Percentiles rank a stretch among this genome's conserved stretches.
These are phyloP conservation scores for Orthosia gothica DNA, from an alignment of 2,888 invertebrate species.

Conservation along the genomic window DNA sequence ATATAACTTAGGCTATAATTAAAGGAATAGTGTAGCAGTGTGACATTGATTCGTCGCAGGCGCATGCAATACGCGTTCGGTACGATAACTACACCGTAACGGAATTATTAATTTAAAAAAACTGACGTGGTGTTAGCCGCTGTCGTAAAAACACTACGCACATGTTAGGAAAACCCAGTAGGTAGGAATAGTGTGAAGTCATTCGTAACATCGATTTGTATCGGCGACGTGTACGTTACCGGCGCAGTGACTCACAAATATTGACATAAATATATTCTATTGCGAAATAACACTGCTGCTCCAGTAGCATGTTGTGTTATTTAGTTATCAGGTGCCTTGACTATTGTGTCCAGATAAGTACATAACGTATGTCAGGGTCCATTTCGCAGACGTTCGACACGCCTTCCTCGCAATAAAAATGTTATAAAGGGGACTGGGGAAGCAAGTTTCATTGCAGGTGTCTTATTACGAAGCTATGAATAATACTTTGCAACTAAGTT, in stretches of 20 bases:
- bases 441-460: slow-evolving; percentile 8
- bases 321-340: neutral
- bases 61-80: slow-evolving; percentile 34
- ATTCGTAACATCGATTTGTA: slow-evolving; percentile 24
- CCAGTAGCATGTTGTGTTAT: neutral
- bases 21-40: slow-evolving; percentile 35
- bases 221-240: slow-evolving; percentile 8
- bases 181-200: neutral
- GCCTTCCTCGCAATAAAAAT: slow-evolving; percentile 16
- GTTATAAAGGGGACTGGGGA: neutral
- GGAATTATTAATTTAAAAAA: slow-evolving; percentile 38
- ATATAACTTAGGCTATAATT: slow-evolving; percentile 46
- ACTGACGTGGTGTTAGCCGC: slow-evolving; percentile 46
- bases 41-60: slow-evolving; percentile 48
- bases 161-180: slow-evolving; percentile 3
- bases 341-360: neutral
- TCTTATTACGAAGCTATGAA: slow-evolving; percentile 15
- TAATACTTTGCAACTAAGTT: slow-evolving; percentile 1
- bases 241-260: slow-evolving; percentile 17
- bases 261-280: neutral
- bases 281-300: neutral
- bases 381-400: slow-evolving; percentile 21
- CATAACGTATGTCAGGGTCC: neutral
- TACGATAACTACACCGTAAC: slow-evolving; percentile 46
- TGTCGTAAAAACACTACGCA: slow-evolving; percentile 11